Evolutionary conservation across 2,797 vertebrate genomes (phyloP).

Genomic region (Neosilurus mollespiculum): DNA sequence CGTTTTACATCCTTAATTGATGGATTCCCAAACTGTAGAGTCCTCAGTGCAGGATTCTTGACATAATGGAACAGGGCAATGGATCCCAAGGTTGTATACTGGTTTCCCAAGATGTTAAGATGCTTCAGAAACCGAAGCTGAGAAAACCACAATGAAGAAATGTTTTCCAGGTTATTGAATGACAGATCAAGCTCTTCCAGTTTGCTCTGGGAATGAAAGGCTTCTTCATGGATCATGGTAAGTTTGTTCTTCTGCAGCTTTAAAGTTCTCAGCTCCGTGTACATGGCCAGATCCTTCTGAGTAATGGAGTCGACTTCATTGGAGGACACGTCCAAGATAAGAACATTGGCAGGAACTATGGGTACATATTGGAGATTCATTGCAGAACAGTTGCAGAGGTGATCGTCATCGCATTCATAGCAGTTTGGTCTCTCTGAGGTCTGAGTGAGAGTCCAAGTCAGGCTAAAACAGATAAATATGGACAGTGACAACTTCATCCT

Average conservation of each 20-base stretch:
- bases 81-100: conserved; percentile 68
- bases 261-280: conserved; percentile 34
- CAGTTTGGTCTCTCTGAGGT: conserved; percentile 20
- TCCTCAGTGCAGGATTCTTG: conserved; percentile 57
- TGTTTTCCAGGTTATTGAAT: conserved; percentile 64
- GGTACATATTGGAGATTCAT: conserved; percentile 33
- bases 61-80: conserved; percentile 66
- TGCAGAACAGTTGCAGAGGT: conserved; percentile 51
- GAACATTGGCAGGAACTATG: conserved; percentile 22
- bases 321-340: conserved; percentile 47
- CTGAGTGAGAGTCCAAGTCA: conserved; percentile 13
- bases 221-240: conserved; percentile 27
- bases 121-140: conserved; percentile 66
- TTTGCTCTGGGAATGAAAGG: conserved; percentile 40
- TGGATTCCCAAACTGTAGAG: conserved; percentile 66
- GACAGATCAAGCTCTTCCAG: conserved; percentile 76
- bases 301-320: conserved; percentile 44
- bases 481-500: conserved; percentile 20
- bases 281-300: conserved; percentile 29
- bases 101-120: conserved; percentile 72
- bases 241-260: conserved; percentile 48
- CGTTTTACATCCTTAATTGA: conserved; percentile 59
- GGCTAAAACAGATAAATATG: neutral
- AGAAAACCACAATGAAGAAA: conserved; percentile 73
- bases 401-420: conserved; percentile 25